phyloP scores from a whole-genome alignment of 1,140 invertebrate genomes.

The Rhopalosiphum padi region DNA sequence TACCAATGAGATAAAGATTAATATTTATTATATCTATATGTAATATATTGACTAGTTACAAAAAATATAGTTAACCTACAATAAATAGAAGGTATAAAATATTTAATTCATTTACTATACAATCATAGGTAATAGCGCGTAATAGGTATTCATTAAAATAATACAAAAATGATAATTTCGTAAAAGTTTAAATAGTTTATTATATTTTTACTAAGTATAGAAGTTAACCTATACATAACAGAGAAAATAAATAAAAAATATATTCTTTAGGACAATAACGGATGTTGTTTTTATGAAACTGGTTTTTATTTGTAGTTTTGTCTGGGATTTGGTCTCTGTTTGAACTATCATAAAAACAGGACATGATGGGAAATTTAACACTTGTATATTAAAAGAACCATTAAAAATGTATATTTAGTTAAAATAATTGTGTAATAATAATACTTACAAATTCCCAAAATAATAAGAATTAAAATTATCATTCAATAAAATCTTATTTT shows the following conservation, averaged over 20 bases:
- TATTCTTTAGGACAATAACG: slow-evolving; percentile 30
- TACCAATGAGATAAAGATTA: not conserved
- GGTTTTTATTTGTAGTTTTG: slow-evolving; percentile 20
- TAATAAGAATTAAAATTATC: not conserved
- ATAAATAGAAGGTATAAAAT: not conserved
- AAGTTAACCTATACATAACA: not conserved
- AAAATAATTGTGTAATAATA: not conserved
- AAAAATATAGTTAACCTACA: too few species aligned
- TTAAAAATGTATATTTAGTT: not conserved
- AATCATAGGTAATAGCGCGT: not conserved
- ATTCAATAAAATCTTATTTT: not conserved
- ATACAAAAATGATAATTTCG: not conserved
- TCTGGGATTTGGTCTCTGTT: not conserved
- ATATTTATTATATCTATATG: not conserved
- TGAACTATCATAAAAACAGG: not conserved
- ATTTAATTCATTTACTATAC: not conserved
- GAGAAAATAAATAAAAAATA: not conserved
- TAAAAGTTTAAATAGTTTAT: not conserved
- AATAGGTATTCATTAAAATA: not conserved
- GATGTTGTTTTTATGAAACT: slow-evolving; percentile 34
- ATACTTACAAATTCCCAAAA: not conserved
- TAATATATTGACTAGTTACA: not conserved
- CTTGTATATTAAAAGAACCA: not conserved
- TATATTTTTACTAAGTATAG: not conserved
- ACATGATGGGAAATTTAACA: slow-evolving; percentile 5